Conservation (phyloP, 37 sponge, comb jelly and placozoan genomes). For the Corticium candelabrum region DNA sequence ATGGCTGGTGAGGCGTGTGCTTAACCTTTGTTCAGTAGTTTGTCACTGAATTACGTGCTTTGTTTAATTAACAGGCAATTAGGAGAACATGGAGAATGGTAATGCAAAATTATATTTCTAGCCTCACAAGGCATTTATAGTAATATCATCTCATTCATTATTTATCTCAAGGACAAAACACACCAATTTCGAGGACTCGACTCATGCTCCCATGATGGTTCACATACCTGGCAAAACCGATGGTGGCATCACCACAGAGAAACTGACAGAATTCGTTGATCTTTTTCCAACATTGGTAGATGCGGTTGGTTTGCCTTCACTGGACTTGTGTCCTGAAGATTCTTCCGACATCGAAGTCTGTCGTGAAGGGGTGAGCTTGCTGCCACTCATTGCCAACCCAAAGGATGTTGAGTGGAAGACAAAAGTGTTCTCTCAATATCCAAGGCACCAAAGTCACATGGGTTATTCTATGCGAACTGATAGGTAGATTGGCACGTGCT, state of each 20-base stretch:
- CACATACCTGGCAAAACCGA: constrained; percentile 24
- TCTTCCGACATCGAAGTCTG: constrained; percentile 2
- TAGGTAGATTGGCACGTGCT: neutral
- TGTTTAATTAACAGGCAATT: too few relatives aligned
- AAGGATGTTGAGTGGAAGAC: constrained; percentile 19
- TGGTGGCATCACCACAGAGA: constrained; percentile 11
- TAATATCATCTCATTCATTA: too few relatives aligned
- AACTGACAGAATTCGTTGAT: constrained; percentile 28
- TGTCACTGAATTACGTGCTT: too few relatives aligned
- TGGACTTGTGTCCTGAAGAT: constrained; percentile 18
- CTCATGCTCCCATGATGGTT: constrained; percentile 37
- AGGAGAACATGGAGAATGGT: constrained; percentile 9
- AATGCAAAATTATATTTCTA: neutral
- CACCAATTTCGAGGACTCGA: constrained; percentile 45
- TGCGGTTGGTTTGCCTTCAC: constrained; percentile 12
- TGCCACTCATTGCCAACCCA: constrained; percentile 28
- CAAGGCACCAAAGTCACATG: constrained; percentile 19
- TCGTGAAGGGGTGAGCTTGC: constrained; percentile 25
- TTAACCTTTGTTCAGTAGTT: too few relatives aligned
- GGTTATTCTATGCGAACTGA: constrained; percentile 33
- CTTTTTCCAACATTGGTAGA: constrained; percentile 28
- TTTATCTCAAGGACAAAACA: constrained; percentile 28
- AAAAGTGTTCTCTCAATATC: constrained; percentile 34
- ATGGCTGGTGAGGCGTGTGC: constrained; percentile 49
- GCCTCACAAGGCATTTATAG: too few relatives aligned